A percentile compares a stretch with the other conserved stretches of the same genome.
Conservation (phyloP, 2,888 invertebrate species). For the Pedicia rivosa region DNA sequence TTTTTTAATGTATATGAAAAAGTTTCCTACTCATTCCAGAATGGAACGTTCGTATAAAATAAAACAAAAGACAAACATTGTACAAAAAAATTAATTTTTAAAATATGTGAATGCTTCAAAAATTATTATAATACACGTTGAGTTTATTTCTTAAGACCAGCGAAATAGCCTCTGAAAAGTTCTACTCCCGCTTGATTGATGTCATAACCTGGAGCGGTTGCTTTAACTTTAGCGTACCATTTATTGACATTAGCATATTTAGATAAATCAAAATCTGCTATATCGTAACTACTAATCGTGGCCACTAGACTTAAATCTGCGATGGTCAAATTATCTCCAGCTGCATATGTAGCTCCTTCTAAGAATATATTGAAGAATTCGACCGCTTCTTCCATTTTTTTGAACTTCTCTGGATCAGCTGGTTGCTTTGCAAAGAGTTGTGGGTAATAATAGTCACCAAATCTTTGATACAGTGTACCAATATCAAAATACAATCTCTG, state of each 20-base stretch:
- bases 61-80: too few relatives aligned
- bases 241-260: constrained; percentile 49
- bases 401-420: constrained; percentile 47
- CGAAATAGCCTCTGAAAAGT: too few relatives aligned
- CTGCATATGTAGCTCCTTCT: constrained; percentile 49
- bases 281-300: constrained; percentile 52
- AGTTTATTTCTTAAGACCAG: too few relatives aligned
- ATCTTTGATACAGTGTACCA: constrained; percentile 53
- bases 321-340: constrained; percentile 55
- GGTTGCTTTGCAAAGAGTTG: constrained; percentile 43
- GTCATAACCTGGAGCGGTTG: constrained; percentile 40
- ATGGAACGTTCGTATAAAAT: too few relatives aligned
- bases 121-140: too few relatives aligned
- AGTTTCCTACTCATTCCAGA: too few relatives aligned
- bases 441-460: constrained; percentile 52
- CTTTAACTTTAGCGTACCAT: constrained; percentile 43
- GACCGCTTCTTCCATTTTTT: constrained; percentile 51
- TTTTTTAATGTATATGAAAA: too few relatives aligned
- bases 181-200: constrained; percentile 39
- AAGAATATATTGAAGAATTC: constrained; percentile 55
- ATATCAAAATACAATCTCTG: constrained; percentile 67
- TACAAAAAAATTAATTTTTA: too few relatives aligned
- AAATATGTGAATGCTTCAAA: too few relatives aligned
- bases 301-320: constrained; percentile 60
- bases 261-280: constrained; percentile 45